Evolutionary conservation across 2,113 vertebrate genomes (phyloP), one percentile per base, ranked within the genome.

Genomic region (Psittacula cyanocephala): DNA sequence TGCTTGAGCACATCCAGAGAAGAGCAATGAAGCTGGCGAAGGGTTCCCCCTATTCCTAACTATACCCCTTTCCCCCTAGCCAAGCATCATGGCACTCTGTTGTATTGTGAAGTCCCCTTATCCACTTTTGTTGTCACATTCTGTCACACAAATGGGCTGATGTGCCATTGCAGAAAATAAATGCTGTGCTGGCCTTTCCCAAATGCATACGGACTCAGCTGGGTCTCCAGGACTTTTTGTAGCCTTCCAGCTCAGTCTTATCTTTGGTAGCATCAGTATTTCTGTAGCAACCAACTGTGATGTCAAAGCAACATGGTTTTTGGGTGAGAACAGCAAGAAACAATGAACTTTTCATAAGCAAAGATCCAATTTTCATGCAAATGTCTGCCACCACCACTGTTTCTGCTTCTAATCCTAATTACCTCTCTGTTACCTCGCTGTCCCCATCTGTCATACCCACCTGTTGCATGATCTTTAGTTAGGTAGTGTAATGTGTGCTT

Each of bases 211-310:
- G 7, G 67, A 50, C 75, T 92, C 86, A 83, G 86, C 78, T 91
- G 88, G 78, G 53, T 96, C 81, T 81, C 89, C 60, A 75, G 87
- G 79, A 88, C 89, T 96, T 96, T 95, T 91, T 95, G 87, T 90
- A 95, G 85, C 53, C 86, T 77, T 94, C 72, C 79, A 84, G 79
- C 11, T 2, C 82, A 68, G 74, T 74, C 89, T 83, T 94, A 60
- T 83, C 89, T 92, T 91, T 91, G 80, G 86, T 87, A 96, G 86
- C 94, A 95, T 94, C 95, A 91, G 77, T 71, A 96, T 94, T 93
- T 85, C 93, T 81, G 64, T 95, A 70, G 96, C 86, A 92, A 95
- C 88, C 11, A 52, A 81, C 50, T 76, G 84, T 96, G 91, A 96
- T 96, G 91, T 97, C 91, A 96, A 91, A 96, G 89, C 47, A 81